Base-by-base conservation (phyloP, 2,797 vertebrate species). In the Mus minutoides region DNA sequence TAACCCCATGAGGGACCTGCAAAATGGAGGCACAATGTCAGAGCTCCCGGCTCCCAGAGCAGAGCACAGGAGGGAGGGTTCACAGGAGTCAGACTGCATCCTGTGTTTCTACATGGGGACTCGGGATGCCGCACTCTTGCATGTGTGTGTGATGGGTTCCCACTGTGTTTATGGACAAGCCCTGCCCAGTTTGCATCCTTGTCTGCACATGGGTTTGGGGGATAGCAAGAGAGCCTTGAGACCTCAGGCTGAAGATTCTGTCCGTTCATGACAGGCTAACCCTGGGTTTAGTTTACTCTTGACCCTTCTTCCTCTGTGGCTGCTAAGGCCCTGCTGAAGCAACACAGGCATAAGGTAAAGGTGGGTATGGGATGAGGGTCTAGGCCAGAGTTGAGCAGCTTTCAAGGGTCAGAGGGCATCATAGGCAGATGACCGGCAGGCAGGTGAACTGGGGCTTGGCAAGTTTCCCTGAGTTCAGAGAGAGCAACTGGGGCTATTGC, bases 401-500 rank as follows among this genome's bases (percentile, higher is more conserved):
- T 89, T 29, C 71, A 52, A 37, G 16, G 16, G 24, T 40, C 37
- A 46, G 49, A 75, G 37, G 31, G 5, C 4, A 34, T 31, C 3
- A 37, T 1, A 40, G 83, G 46, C 80, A 31, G 40, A 69, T n/a
- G 26, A 58, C 73, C 17, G 22, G 22, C 34, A 11, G 49, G 26
- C 1, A 0, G 6, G 17, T 40, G 40, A 7, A 12, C 7, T 22
- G 62, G 19, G 75, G 29, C 56, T 31, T 37, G n/a, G 10, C 21
- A 37, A 76, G 9, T 24, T 56, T 56, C 79, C 31, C 2, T 1
- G 1, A 46, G 40, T 1, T 22, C 62, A 34, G 6, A 0, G 46
- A 64, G 64, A 79, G 34, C 49, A 62, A 0, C 54, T 17, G 73
- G n/a, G 76, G 52, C 0, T 31, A 24, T 16, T 26, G 11, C 29